phyloP scores from a whole-genome alignment of 2,113 vertebrate species.

The Phrynocephalus versicolor region DNA sequence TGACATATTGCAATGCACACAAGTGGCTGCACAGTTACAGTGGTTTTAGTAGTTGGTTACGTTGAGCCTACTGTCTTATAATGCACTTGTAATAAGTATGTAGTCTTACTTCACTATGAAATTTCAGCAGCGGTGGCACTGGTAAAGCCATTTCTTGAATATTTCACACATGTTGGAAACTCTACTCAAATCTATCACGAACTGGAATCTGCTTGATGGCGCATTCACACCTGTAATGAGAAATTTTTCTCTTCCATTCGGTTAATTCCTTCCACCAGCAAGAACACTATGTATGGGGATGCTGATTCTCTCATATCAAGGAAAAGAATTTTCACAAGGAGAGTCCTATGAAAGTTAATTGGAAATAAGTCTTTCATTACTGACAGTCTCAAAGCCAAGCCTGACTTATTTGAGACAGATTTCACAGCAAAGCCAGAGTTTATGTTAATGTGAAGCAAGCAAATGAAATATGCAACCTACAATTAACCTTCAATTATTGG shows the following conservation, averaged over 20 bases:
- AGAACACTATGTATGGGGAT: not conserved
- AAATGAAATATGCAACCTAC: not conserved
- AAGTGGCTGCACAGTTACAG: not conserved
- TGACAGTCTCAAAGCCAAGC: rapidly evolving
- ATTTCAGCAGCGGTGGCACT: too few relatives aligned
- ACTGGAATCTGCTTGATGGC: too few relatives aligned
- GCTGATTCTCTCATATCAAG: too few relatives aligned
- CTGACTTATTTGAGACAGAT: not conserved
- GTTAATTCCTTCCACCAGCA: not conserved
- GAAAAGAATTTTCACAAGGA: not conserved
- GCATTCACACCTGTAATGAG: not conserved
- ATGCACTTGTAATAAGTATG: too few relatives aligned
- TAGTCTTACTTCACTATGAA: too few relatives aligned
- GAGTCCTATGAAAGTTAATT: not conserved
- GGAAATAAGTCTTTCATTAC: not conserved
- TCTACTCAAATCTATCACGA: too few relatives aligned
- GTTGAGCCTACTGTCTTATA: not conserved
- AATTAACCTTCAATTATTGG: not conserved
- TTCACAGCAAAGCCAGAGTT: not conserved
- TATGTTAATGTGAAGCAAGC: rapidly evolving
- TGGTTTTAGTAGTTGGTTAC: not conserved
- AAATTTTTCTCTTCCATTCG: not conserved
- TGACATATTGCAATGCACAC: not conserved
- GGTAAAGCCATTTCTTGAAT: too few relatives aligned
- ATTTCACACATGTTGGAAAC: too few relatives aligned